Percentiles rank a stretch among this genome's conserved stretches.
Evolutionary conservation across 2,113 vertebrate species (phyloP).

Genomic region (Nibea coibor): DNA sequence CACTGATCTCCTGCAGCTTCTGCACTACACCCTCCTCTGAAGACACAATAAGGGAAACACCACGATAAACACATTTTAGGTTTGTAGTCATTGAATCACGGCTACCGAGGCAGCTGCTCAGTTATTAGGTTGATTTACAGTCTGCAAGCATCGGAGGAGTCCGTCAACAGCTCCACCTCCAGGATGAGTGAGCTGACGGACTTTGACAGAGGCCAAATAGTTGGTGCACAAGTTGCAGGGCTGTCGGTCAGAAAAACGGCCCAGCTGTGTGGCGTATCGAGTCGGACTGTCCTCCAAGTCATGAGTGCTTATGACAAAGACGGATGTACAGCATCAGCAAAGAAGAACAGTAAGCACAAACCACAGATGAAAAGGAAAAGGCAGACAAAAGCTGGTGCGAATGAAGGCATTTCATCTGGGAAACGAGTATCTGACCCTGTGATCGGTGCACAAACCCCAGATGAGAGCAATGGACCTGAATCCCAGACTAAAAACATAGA

Average conservation of each 20-base stretch:
- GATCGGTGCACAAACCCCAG: not conserved
- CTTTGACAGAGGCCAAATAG: constrained; percentile 49
- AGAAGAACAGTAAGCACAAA: not conserved
- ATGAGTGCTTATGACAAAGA: constrained; percentile 48
- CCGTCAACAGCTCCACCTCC: not conserved
- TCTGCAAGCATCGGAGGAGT: not conserved
- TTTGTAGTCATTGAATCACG: not conserved
- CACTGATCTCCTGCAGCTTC: not conserved
- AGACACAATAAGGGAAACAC: not conserved
- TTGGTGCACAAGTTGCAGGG: constrained; percentile 39
- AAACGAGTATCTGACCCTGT: constrained; percentile 5
- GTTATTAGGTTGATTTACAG: not conserved
- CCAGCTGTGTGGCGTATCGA: constrained; percentile 30
- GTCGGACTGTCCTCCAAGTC: constrained; percentile 50
- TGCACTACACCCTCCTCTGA: not conserved
- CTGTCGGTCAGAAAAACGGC: constrained; percentile 42
- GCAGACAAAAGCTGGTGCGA: not conserved
- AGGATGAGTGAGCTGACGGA: constrained; percentile 52
- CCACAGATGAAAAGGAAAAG: not conserved
- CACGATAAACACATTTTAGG: not conserved
- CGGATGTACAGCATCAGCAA: not conserved
- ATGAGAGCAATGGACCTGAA: constrained; percentile 5
- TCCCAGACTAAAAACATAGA: constrained; percentile 5
- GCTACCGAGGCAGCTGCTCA: not conserved
- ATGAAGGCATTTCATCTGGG: not conserved